phyloP scores from a whole-genome alignment of 2,113 vertebrate genomes.

The Camelus bactrianus region DNA sequence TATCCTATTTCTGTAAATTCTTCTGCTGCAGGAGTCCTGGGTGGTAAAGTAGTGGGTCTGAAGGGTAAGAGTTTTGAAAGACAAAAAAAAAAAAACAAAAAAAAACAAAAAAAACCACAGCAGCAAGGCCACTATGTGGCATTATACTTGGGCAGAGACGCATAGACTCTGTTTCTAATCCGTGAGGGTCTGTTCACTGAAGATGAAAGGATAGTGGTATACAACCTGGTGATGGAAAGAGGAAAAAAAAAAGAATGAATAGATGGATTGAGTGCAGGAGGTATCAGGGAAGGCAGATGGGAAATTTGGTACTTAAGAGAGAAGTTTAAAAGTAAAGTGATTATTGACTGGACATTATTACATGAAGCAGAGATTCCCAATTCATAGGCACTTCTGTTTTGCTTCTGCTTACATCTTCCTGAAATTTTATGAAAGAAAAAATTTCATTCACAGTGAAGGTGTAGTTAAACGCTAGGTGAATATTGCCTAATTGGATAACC shows the following conservation, averaged over 20 bases:
- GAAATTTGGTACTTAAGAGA: background rate
- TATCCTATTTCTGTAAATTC: background rate
- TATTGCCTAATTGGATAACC: conserved; percentile 68
- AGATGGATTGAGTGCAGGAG: background rate
- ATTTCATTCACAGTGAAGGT: conserved; percentile 47
- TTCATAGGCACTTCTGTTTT: background rate
- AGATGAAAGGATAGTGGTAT: background rate
- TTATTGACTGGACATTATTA: background rate
- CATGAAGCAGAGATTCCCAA: background rate
- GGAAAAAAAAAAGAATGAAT: background rate
- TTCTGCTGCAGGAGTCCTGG: background rate
- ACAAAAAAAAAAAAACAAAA: background rate
- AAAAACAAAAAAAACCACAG: background rate
- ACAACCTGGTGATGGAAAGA: background rate
- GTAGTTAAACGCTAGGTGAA: conserved; percentile 39
- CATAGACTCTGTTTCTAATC: background rate
- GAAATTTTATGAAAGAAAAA: conserved; percentile 55
- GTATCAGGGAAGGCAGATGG: background rate
- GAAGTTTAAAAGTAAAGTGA: background rate
- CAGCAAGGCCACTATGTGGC: background rate
- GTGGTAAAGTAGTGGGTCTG: background rate
- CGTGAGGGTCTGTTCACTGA: background rate
- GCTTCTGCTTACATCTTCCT: background rate
- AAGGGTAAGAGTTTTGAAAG: background rate
- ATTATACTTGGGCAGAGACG: background rate